A percentile compares a stretch with the other conserved stretches of the same genome.
Evolutionary conservation across 2,888 invertebrate genomes (phyloP).

Genomic region (Halocaridina rubra): DNA sequence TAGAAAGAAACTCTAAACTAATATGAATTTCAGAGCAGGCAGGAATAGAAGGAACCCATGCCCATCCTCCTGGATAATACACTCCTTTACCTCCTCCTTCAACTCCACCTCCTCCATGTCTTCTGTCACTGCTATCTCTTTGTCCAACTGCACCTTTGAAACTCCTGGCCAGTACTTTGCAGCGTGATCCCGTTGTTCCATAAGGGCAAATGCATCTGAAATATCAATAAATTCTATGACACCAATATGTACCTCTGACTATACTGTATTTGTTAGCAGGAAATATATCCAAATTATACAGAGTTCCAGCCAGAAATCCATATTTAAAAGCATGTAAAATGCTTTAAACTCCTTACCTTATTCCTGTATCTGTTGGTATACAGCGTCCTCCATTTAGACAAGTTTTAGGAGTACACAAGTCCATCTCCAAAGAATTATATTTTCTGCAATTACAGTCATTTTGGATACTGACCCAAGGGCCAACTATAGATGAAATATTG

Average conservation of each 20-base stretch:
- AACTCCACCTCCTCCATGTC: not conserved
- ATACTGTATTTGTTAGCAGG: too few relatives aligned
- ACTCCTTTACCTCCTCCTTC: not conserved
- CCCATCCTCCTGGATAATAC: constrained; percentile 73
- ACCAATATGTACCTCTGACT: too few relatives aligned
- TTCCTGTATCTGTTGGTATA: constrained; percentile 17
- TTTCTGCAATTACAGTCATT: constrained; percentile 50
- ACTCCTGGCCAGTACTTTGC: constrained; percentile 69
- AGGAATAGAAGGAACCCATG: constrained; percentile 88
- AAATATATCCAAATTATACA: too few relatives aligned
- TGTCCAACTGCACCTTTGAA: constrained; percentile 26
- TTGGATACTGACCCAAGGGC: constrained; percentile 38
- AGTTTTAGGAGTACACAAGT: constrained; percentile 67
- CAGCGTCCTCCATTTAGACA: constrained; percentile 60
- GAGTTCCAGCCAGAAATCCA: too few relatives aligned
- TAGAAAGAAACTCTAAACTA: constrained; percentile 83
- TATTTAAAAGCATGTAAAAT: too few relatives aligned
- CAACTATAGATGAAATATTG: constrained; percentile 50
- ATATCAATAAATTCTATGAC: not conserved
- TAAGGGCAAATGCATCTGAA: constrained; percentile 82
- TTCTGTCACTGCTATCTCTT: not conserved
- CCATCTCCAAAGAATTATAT: not conserved
- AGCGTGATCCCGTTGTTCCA: constrained; percentile 86
- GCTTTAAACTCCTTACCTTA: constrained; percentile 20
- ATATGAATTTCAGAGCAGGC: constrained; percentile 87